Conservation (phyloP, 2,113 vertebrate species). For the Istiophorus platypterus region DNA sequence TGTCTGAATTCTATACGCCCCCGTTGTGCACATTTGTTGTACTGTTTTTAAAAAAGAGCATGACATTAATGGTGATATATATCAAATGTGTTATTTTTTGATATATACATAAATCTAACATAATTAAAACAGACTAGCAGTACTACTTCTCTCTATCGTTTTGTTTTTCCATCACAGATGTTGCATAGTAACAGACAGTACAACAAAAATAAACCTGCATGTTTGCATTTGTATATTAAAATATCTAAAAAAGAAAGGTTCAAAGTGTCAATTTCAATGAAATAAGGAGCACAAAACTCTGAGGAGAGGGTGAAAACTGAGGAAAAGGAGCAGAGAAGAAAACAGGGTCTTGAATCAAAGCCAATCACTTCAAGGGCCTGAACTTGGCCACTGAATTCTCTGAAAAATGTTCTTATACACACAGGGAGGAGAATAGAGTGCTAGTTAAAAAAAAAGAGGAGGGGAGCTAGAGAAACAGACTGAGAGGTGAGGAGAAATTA, state of each 20-base stretch:
- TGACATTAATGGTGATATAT: neutral
- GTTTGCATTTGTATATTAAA: conserved; percentile 19
- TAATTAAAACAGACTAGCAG: neutral
- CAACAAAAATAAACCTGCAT: conserved; percentile 9
- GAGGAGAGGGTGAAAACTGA: conserved; percentile 46
- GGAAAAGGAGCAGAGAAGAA: conserved; percentile 44
- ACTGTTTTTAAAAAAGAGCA: neutral
- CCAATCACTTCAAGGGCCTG: conserved; percentile 75
- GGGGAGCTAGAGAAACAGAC: conserved; percentile 31
- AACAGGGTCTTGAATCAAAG: conserved; percentile 73
- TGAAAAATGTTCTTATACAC: conserved; percentile 66
- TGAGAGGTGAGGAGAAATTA: conserved; percentile 49
- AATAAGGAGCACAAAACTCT: conserved; percentile 56
- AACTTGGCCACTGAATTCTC: conserved; percentile 71
- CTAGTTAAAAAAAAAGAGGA: conserved; percentile 38
- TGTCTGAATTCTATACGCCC: conserved; percentile 1
- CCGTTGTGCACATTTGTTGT: conserved; percentile 14
- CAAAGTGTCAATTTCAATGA: conserved; percentile 61
- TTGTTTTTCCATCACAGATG: neutral
- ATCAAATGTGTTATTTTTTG: neutral
- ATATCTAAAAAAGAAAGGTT: conserved; percentile 31
- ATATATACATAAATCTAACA: neutral
- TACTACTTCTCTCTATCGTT: neutral
- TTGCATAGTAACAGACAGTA: conserved; percentile 2
- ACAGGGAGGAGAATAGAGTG: conserved; percentile 41